Base-by-base conservation (phyloP, 2,113 vertebrate genomes). In the Morone chrysops region DNA sequence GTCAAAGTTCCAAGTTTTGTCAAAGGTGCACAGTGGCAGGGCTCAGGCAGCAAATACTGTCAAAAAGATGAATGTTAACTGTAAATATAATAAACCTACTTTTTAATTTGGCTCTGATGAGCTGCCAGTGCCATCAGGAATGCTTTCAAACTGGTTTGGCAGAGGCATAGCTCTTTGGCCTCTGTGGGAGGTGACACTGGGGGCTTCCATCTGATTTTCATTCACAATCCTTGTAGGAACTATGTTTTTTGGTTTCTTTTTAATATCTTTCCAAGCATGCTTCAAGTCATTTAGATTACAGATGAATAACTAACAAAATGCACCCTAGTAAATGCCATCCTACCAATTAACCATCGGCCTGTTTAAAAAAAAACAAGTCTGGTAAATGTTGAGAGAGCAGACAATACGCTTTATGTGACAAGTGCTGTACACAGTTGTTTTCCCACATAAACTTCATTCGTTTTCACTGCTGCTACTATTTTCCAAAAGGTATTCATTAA, bases 91-190 rank as follows among this genome's bases (percentile, higher is more conserved):
- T 1, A 48, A 17, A 66, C 2, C 11, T n/a, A 8, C 6, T 47
- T 45, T 65, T 51, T 76, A n/a, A 63, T 56, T 56, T 31, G 13
- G 13, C 60, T 73, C 47, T 41, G 48, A 41, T 75, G 13, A 51
- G 57, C 31, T 60, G 57, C 31, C 31, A 17, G 14, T 17, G 57
- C 31, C 31, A 60, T 31, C 31, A 16, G 59, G 47, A 22, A n/a
- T 14, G 43, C 41, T 12, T 36, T 61, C 43, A 18, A 38, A 73
- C 40, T 18, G 10, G 11, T 41, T 17, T 5, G 22, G 11, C 13
- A 8, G 38, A 16, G 53, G n/a, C 40, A 59, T n/a, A 31, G 13
- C 53, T 56, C 31, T 40, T 50, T 7, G 18, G 31, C 8, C 1
- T 31, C 56, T 31, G 22, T 59, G 14, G 38, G 31, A 17, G 14